Conservation (phyloP, 2,113 vertebrate species). For the Coptodon bakossiorum region DNA sequence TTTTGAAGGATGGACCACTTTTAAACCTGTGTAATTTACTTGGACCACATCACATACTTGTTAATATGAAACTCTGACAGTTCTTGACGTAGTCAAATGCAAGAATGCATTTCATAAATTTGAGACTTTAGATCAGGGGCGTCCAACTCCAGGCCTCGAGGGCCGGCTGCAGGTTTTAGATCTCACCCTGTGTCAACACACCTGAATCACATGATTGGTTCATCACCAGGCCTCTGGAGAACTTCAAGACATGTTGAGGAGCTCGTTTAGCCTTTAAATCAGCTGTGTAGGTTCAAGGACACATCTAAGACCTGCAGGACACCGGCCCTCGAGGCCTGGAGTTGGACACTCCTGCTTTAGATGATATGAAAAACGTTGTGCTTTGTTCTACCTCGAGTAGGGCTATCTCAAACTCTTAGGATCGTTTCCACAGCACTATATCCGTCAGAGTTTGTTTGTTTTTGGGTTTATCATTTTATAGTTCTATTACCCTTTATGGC, state of each 20-base stretch:
- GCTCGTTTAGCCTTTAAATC: not conserved
- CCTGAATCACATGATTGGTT: rapidly evolving
- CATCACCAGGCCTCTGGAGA: not conserved
- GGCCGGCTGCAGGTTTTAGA: not conserved
- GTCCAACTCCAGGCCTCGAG: not conserved
- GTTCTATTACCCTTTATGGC: not conserved
- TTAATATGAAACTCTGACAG: not conserved
- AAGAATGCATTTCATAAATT: not conserved
- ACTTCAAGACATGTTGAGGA: not conserved
- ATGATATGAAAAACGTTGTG: not conserved
- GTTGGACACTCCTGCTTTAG: not conserved
- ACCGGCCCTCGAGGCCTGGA: rapidly evolving
- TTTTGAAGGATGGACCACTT: not conserved
- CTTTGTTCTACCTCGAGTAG: not conserved
- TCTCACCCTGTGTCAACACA: not conserved
- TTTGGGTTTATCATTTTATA: not conserved
- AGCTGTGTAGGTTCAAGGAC: not conserved
- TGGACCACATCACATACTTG: not conserved
- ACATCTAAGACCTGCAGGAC: not conserved
- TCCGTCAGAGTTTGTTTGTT: not conserved
- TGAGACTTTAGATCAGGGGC: not conserved
- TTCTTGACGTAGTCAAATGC: not conserved
- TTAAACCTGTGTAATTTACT: not conserved
- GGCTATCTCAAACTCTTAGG: not conserved
- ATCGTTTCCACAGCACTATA: not conserved